Conservation (phyloP, 2,113 vertebrate species). For the Ginglymostoma cirratum region DNA sequence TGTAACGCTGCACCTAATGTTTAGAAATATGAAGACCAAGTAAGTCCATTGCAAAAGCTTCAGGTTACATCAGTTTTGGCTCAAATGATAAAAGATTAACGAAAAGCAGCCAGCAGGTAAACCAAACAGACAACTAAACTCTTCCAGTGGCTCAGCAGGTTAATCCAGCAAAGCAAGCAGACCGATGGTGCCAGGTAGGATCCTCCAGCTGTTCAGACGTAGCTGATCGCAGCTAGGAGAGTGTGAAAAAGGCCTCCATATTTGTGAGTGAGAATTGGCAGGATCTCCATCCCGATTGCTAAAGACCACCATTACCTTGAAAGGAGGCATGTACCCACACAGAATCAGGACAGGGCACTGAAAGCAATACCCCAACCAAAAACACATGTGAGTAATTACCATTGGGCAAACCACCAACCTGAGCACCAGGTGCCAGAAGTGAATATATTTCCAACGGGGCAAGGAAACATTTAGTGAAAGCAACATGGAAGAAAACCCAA, state of each 20-base stretch:
- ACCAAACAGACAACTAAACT: not conserved
- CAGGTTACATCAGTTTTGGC: not conserved
- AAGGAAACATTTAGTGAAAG: not conserved
- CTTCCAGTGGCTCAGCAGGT: not conserved
- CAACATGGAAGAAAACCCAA: not conserved
- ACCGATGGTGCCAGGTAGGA: not conserved
- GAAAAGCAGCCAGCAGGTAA: not conserved
- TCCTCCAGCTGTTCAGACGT: not conserved
- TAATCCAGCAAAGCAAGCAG: not conserved
- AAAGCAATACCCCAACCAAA: not conserved
- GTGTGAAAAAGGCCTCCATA: no score
- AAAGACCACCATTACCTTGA: not conserved
- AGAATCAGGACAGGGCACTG: not conserved
- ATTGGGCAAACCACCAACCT: not conserved
- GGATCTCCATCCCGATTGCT: not conserved
- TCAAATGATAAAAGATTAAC: not conserved
- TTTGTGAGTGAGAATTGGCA: not conserved
- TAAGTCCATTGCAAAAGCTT: not conserved
- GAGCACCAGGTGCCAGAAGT: not conserved
- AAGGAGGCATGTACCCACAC: not conserved
- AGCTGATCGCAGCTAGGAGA: not conserved
- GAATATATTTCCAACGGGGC: not conserved
- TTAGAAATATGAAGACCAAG: not conserved
- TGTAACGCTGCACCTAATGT: not conserved
- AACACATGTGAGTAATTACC: not conserved